Conservation (phyloP, 2,888 invertebrate genomes). For the Pseudococcus jackbeardsleyi region DNA sequence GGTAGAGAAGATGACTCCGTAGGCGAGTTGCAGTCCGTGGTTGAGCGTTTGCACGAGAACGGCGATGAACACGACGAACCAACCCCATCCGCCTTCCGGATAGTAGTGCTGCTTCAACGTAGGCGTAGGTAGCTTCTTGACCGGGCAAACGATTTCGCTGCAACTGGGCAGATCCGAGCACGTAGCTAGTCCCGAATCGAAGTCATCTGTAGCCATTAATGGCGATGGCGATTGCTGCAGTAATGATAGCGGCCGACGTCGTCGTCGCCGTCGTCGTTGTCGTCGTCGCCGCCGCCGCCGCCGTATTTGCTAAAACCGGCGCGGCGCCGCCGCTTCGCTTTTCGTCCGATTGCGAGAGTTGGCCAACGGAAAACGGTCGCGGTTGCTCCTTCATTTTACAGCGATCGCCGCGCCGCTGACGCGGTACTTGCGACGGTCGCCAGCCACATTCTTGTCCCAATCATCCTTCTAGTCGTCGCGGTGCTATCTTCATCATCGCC, state of each 20-base stretch:
- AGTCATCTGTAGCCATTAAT: constrained; percentile 66
- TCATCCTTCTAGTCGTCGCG: not conserved
- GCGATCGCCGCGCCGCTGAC: not conserved
- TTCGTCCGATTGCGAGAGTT: not conserved
- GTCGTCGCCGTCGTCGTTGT: not conserved
- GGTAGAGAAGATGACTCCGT: constrained; percentile 75
- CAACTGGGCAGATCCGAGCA: constrained; percentile 69
- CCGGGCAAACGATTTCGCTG: constrained; percentile 63
- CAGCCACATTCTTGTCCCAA: not conserved
- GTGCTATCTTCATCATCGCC: not conserved
- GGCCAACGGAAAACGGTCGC: not conserved
- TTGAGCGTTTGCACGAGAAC: constrained; percentile 81
- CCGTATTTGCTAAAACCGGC: not conserved
- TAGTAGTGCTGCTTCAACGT: constrained; percentile 83
- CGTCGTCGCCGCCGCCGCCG: not conserved
- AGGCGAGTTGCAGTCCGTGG: constrained; percentile 81
- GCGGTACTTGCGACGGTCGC: not conserved
- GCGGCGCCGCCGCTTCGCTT: not conserved
- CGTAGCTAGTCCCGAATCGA: constrained; percentile 70
- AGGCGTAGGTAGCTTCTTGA: constrained; percentile 72
- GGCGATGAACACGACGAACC: constrained; percentile 82
- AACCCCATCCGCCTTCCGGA: constrained; percentile 91
- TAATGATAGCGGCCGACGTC: not conserved
- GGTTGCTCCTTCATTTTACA: not conserved
- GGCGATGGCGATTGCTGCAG: not conserved